Evolutionary conservation across 1,140 invertebrate species (phyloP).

Genomic region (Odontomachus brunneus): DNA sequence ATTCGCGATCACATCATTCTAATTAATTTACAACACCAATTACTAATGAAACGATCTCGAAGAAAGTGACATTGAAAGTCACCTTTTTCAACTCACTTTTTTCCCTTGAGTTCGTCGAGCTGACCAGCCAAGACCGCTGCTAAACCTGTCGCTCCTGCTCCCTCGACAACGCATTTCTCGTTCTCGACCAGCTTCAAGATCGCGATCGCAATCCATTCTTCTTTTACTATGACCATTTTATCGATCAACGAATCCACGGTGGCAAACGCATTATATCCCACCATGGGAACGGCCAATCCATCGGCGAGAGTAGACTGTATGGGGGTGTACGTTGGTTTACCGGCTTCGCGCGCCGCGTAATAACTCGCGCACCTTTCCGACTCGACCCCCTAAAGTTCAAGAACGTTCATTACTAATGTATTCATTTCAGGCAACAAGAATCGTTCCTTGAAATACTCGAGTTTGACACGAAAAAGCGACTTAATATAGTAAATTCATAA

Average conservation of each 20-base stretch:
- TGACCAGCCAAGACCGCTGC: slow-evolving; percentile 94
- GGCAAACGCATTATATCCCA: slow-evolving; percentile 94
- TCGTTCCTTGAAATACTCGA: no score
- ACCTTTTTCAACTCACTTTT: slow-evolving; percentile 92
- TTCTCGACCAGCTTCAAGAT: slow-evolving; percentile 94
- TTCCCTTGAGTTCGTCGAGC: slow-evolving; percentile 93
- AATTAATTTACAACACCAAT: no score
- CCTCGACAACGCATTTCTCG: slow-evolving; percentile 97
- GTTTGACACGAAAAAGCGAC: no score
- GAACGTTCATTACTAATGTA: no score
- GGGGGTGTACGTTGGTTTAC: slow-evolving; percentile 89
- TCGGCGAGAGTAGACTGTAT: slow-evolving; percentile 94
- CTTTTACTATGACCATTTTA: slow-evolving; percentile 93
- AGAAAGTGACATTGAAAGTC: no score
- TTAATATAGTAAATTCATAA: background rate
- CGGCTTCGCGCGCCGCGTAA: slow-evolving; percentile 89
- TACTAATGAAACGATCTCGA: no score
- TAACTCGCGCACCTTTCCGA: slow-evolving; percentile 96
- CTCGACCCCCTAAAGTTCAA: slow-evolving; percentile 92
- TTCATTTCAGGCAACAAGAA: no score
- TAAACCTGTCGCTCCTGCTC: slow-evolving; percentile 94
- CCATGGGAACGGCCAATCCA: slow-evolving; percentile 95
- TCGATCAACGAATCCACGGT: slow-evolving; percentile 92
- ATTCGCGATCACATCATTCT: no score
- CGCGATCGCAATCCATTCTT: slow-evolving; percentile 95